Percentiles rank a stretch among this genome's conserved stretches.
phyloP scores from a whole-genome alignment of 2,888 invertebrate species.

The Andrena trimmerana region DNA sequence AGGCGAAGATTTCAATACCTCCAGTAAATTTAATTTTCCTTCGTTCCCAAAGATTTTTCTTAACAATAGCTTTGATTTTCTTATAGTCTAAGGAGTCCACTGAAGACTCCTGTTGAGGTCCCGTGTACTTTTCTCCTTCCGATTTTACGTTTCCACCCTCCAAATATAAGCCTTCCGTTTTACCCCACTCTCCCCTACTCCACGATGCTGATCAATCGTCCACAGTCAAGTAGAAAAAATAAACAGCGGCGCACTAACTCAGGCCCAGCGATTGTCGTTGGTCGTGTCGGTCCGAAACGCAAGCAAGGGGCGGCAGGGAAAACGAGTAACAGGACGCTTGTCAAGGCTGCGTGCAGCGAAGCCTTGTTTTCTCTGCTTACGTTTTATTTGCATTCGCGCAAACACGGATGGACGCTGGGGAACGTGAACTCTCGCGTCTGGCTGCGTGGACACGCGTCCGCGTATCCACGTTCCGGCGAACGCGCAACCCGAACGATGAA shows the following conservation, averaged over 20 bases:
- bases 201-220: neutral
- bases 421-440: conserved; percentile 34
- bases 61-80: too few relatives aligned
- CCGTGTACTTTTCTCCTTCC: too few relatives aligned
- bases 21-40: too few relatives aligned
- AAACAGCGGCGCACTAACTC: neutral
- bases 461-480: conserved; percentile 10
- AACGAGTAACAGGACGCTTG: conserved; percentile 31
- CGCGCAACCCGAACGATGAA: conserved; percentile 36
- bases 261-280: conserved; percentile 19
- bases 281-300: conserved; percentile 6
- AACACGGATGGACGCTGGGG: conserved; percentile 30
- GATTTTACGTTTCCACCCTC: too few relatives aligned
- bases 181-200: neutral
- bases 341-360: conserved; percentile 26
- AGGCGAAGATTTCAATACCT: too few relatives aligned
- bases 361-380: conserved; percentile 61
- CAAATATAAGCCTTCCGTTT: too few relatives aligned
- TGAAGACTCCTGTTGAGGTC: too few relatives aligned
- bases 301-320: conserved; percentile 2
- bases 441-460: conserved; percentile 1
- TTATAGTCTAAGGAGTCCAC: too few relatives aligned
- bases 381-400: conserved; percentile 62
- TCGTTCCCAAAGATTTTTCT: too few relatives aligned
- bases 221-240: neutral